A percentile compares a stretch with the other conserved stretches of the same genome.
Conservation (phyloP, 37 sponge, comb jelly and placozoan genomes). For the Halichondria panicea region DNA sequence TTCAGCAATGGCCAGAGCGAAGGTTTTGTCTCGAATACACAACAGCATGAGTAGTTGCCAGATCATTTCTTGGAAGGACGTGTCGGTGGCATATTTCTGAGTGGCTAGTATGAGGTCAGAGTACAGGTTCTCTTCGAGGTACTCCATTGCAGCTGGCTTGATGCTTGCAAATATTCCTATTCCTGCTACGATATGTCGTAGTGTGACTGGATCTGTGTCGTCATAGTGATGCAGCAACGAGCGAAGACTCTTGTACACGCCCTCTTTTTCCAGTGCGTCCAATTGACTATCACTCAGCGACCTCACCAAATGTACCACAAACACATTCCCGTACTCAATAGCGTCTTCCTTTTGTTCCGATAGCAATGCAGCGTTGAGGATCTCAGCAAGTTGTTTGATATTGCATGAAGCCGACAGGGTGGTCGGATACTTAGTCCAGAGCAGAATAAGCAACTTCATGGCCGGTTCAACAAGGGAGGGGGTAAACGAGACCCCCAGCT, state of each 20-base stretch:
- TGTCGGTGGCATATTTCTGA: constrained; percentile 19
- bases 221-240: constrained; percentile 16
- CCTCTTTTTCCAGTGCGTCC: constrained; percentile 24
- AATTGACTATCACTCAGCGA: constrained; percentile 24
- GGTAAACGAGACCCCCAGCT: background rate
- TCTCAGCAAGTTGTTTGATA: constrained; percentile 17
- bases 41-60: constrained; percentile 40
- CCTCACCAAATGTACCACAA: constrained; percentile 23
- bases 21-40: constrained; percentile 1
- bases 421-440: constrained; percentile 27
- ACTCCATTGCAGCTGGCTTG: background rate
- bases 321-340: constrained; percentile 11
- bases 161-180: constrained; percentile 34
- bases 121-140: constrained; percentile 20
- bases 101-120: constrained; percentile 34
- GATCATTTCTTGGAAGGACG: constrained; percentile 24
- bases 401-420: constrained; percentile 14
- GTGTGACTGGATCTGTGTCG: constrained; percentile 4
- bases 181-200: constrained; percentile 25
- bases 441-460: constrained; percentile 5
- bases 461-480: background rate
- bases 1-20: background rate
- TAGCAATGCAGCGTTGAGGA: constrained; percentile 19
- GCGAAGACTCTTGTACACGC: constrained; percentile 25
- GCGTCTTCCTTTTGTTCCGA: constrained; percentile 2